Evolutionary conservation across 2,797 vertebrate species (phyloP), one percentile per base, ranked within the genome.

Genomic region (Eutrigla gurnardus): DNA sequence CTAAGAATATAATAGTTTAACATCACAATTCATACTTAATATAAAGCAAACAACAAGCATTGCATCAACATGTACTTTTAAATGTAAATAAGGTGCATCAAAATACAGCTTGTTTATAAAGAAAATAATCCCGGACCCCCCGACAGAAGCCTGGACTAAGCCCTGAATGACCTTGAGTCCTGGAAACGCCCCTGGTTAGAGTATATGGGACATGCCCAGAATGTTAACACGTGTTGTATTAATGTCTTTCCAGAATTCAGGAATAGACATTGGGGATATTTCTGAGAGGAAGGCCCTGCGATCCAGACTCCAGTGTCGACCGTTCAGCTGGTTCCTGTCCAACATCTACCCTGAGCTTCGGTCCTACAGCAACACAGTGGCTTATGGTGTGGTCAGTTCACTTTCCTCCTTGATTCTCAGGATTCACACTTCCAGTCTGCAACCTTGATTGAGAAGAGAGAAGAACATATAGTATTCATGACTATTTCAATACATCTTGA

Each of bases 321-420:
- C 97, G 7, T 99, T 99, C 77, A 95, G 95, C 59, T 99, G 98
- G 98, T 99, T 98, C 80, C 96, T 99, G 45, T 95, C 96, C 89
- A 98, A 95, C 5, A 96, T 98, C 72, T 99, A 99, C 86, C 96
- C 97, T 0, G 97, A 98, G 89, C 97, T 99, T 91, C 95, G 97
- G 49, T 97, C 96, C 89, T 99, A 99, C 86, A 93, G 95, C 0
- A 95, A 98, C 87, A 98, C 95, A 0, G 84, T 96, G 0, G 97
- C 97, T 77, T 99, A 98, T 0, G 98, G 97, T 13, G 95, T 96
- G 95, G 98, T 99, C 94, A 97, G 96, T 73, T 55, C 11, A 3
- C 11, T 46, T 45, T 46, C 4, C 6, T 13, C 14, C n/a, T 45
- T 8, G 1, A 6, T n/a, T 70, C 17, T 5, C 17, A 46, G 25